phyloP scores from a whole-genome alignment of 2,888 invertebrate species.

The Drymonia ruficornis region DNA sequence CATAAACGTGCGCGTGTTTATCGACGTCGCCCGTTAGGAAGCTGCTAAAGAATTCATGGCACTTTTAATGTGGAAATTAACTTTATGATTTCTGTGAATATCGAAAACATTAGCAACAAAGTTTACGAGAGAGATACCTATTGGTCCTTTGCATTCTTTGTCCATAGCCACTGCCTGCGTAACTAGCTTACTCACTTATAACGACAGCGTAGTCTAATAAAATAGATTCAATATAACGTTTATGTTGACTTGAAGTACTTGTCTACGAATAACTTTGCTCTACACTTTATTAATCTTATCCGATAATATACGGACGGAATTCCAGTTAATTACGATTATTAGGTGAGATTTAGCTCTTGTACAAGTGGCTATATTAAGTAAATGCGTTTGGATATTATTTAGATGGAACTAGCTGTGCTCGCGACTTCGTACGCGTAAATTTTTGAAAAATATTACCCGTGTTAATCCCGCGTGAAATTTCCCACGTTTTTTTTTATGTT shows the following conservation, averaged over 20 bases:
- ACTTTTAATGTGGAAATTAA: conserved; percentile 62
- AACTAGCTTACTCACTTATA: conserved; percentile 21
- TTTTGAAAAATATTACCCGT: too few species aligned
- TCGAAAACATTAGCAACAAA: conserved; percentile 56
- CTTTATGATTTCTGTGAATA: conserved; percentile 64
- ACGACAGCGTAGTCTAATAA: conserved; percentile 29
- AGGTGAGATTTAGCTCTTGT: conserved; percentile 29
- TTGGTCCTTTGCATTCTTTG: conserved; percentile 42
- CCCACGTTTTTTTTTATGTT: too few species aligned
- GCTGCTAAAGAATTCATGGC: conserved; percentile 61
- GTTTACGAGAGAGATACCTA: conserved; percentile 61
- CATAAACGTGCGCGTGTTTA: conserved; percentile 67
- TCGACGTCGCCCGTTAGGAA: conserved; percentile 63
- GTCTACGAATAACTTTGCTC: conserved; percentile 29
- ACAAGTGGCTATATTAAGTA: conserved; percentile 23
- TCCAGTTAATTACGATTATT: conserved; percentile 32
- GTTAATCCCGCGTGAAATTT: too few species aligned
- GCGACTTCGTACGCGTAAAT: too few species aligned
- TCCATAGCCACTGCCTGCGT: conserved; percentile 25
- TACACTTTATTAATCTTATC: conserved; percentile 31
- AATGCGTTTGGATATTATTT: conserved; percentile 26
- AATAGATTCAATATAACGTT: conserved; percentile 33
- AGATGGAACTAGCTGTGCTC: too few species aligned
- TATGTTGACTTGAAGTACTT: conserved; percentile 26
- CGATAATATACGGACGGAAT: conserved; percentile 20